phyloP scores from a whole-genome alignment of 2,113 vertebrate genomes.

The Oxygymnocypris stewartii region DNA sequence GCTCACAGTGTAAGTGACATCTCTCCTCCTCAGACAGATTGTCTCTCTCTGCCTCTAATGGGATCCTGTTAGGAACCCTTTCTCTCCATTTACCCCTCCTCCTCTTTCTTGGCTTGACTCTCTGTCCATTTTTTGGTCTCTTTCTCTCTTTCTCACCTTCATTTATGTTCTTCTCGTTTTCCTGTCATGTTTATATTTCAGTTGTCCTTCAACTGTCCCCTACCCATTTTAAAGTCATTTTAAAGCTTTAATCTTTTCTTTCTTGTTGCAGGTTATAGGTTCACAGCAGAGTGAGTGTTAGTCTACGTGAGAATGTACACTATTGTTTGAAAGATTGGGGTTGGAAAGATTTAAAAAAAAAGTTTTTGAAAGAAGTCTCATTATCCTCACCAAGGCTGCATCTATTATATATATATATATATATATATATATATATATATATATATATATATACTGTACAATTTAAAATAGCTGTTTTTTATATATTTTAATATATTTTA shows the following conservation, averaged over 20 bases:
- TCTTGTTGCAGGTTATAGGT: constrained; percentile 52
- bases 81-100: constrained; percentile 49
- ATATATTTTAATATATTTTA: neutral
- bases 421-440: neutral
- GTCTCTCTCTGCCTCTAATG: constrained; percentile 70
- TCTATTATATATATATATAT: neutral
- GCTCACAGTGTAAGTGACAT: constrained; percentile 75
- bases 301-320: neutral
- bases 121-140: constrained; percentile 2
- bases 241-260: constrained; percentile 66
- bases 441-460: no score
- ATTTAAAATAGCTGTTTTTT: neutral
- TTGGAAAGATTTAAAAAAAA: no score
- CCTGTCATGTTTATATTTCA: constrained; percentile 57
- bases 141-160: constrained; percentile 52
- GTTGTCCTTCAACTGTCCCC: constrained; percentile 58
- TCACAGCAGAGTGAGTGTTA: constrained; percentile 45
- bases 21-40: constrained; percentile 78
- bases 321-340: neutral
- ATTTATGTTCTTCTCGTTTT: constrained; percentile 41
- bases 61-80: constrained; percentile 65
- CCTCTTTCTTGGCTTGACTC: constrained; percentile 28
- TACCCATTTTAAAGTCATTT: constrained; percentile 61
- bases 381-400: neutral
- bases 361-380: neutral